phyloP scores from a whole-genome alignment of 2,888 invertebrate species.

The Parnassius apollo region DNA sequence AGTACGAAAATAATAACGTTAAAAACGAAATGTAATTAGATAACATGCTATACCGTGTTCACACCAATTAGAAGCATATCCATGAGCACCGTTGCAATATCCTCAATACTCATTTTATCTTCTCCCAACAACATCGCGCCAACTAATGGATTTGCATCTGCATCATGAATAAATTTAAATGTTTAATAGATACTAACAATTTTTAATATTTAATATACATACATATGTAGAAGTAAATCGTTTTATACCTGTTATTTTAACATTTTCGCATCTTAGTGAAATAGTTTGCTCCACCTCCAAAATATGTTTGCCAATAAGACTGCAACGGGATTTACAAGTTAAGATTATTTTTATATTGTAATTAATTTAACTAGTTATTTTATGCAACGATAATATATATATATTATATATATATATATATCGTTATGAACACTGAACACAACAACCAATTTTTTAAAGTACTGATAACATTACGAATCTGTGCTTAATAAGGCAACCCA shows the following conservation, averaged over 20 bases:
- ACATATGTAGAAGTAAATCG: not conserved
- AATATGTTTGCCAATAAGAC: conserved; percentile 83
- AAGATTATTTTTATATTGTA: too few species aligned
- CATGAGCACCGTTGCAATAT: conserved; percentile 82
- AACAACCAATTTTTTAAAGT: too few species aligned
- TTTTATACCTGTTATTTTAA: conserved; percentile 37
- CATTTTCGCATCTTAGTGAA: conserved; percentile 41
- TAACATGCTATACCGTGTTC: conserved; percentile 72
- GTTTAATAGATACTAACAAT: not conserved
- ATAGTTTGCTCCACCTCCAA: conserved; percentile 67
- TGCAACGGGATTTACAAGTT: conserved; percentile 41
- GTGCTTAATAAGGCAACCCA: too few species aligned
- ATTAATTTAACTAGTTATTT: too few species aligned
- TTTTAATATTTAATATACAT: not conserved
- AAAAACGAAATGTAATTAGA: too few species aligned
- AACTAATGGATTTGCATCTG: conserved; percentile 60
- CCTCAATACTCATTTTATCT: conserved; percentile 79
- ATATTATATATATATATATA: too few species aligned
- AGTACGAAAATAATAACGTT: not conserved
- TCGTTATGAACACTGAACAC: too few species aligned
- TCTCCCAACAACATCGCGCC: conserved; percentile 79
- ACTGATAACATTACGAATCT: too few species aligned
- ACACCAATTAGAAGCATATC: conserved; percentile 85
- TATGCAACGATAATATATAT: too few species aligned
- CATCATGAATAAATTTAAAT: conserved; percentile 13